Evolutionary conservation across 2,888 invertebrate genomes (phyloP).

Genomic region (Stegana nigrithorax): DNA sequence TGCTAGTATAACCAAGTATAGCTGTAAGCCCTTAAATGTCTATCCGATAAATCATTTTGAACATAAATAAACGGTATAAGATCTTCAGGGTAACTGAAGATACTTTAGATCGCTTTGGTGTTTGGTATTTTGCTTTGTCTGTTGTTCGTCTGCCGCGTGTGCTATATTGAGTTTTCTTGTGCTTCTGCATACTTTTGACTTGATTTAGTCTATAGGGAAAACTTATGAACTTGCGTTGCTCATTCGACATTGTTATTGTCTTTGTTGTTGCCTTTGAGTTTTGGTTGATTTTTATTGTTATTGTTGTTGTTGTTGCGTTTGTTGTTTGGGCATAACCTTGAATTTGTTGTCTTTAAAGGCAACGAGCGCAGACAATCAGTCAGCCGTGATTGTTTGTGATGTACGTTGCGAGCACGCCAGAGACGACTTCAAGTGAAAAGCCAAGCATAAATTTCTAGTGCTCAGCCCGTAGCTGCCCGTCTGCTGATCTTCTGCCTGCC

Average conservation of each 20-base stretch:
- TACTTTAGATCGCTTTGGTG: conserved; percentile 18
- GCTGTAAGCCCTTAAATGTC: no score
- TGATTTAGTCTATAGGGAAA: conserved; percentile 61
- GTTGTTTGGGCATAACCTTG: conserved; percentile 2
- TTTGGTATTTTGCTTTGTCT: conserved; percentile 26
- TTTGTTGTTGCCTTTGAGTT: conserved; percentile 15
- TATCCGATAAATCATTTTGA: no score
- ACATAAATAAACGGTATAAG: no score
- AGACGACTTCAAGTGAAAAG: neutral
- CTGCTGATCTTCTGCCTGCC: conserved; percentile 33
- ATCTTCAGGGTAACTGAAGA: neutral
- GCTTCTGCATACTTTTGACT: conserved; percentile 60
- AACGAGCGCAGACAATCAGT: conserved; percentile 6
- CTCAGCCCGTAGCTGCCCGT: neutral
- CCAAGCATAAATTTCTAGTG: conserved; percentile 9
- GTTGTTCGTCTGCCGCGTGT: conserved; percentile 37
- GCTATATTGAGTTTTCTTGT: conserved; percentile 65
- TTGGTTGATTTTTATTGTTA: conserved; percentile 46
- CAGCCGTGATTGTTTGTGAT: conserved; percentile 5
- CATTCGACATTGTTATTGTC: conserved; percentile 32
- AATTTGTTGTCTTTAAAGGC: neutral
- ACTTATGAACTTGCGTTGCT: conserved; percentile 60
- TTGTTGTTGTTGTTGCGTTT: neutral
- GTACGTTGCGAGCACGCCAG: neutral
- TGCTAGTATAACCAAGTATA: no score